A percentile compares a stretch with the other conserved stretches of the same genome.
Evolutionary conservation across 2,888 invertebrate species (phyloP).

Genomic region (Heliconius aoede): DNA sequence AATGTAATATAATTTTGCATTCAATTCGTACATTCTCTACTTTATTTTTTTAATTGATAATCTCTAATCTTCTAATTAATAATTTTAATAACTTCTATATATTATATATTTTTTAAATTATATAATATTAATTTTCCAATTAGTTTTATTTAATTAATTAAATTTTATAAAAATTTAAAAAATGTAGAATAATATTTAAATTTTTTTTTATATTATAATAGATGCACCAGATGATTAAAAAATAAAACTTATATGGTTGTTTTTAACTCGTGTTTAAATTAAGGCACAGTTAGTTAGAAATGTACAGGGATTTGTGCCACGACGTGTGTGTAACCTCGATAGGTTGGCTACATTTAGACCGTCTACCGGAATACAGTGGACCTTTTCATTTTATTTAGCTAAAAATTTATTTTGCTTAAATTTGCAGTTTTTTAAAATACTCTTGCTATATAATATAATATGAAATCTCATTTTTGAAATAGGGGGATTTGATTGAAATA

Average conservation of each 20-base stretch:
- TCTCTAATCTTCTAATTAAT: no score
- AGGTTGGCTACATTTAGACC: constrained; percentile 39
- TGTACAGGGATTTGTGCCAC: constrained; percentile 32
- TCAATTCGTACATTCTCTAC: neutral
- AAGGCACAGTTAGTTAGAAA: constrained; percentile 35
- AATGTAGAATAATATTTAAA: neutral
- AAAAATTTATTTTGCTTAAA: neutral
- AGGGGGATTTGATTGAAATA: no score
- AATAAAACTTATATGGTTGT: constrained; percentile 11
- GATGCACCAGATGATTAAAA: neutral
- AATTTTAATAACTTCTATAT: no score
- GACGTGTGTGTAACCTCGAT: constrained; percentile 39
- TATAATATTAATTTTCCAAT: neutral
- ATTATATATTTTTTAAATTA: neutral
- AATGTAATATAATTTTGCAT: neutral
- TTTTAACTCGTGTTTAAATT: constrained; percentile 29
- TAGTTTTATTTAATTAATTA: no score
- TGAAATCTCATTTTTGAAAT: no score
- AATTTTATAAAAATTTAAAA: no score
- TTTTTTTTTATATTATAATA: neutral
- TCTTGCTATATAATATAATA: neutral
- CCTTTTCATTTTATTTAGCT: constrained; percentile 11
- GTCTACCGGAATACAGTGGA: constrained; percentile 4
- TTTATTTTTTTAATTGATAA: neutral
- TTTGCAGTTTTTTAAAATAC: neutral